These are phyloP conservation scores for Oreochromis aureus DNA, from an alignment of 2,113 vertebrate genomes.

Conservation along the genomic window DNA sequence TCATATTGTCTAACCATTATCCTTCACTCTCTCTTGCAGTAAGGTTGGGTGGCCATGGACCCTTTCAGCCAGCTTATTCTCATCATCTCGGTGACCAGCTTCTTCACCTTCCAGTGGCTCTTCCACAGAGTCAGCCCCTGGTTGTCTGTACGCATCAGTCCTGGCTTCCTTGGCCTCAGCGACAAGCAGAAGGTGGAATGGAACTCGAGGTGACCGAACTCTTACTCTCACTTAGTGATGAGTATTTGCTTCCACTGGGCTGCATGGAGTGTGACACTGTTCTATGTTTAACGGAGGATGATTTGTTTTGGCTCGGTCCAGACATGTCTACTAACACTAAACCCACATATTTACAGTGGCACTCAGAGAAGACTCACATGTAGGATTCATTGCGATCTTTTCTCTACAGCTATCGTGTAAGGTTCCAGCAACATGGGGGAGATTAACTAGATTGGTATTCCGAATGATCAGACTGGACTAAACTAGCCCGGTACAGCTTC, in stretches of 20 bases:
- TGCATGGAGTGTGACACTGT: neutral
- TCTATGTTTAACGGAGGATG: neutral
- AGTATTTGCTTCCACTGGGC: neutral
- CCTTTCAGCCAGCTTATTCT: slow-evolving; percentile 75
- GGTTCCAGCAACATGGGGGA: neutral
- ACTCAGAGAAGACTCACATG: neutral
- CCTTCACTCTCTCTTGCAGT: slow-evolving; percentile 10
- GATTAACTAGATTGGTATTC: neutral
- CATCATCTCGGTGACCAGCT: slow-evolving; percentile 77
- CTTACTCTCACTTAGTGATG: neutral
- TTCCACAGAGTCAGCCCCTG: slow-evolving; percentile 87
- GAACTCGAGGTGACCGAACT: slow-evolving; percentile 88
- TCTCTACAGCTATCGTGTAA: neutral
- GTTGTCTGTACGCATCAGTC: slow-evolving; percentile 80
- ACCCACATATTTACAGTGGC: neutral
- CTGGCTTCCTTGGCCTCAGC: slow-evolving; percentile 80
- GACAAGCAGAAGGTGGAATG: slow-evolving; percentile 93
- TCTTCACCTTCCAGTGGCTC: slow-evolving; percentile 86
- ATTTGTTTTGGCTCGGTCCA: neutral
- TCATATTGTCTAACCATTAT: neutral
- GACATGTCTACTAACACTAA: neutral
- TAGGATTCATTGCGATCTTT: neutral
- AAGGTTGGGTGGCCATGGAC: slow-evolving; percentile 81
- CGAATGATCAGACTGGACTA: neutral
- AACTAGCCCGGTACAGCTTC: neutral